These are phyloP conservation scores for Callimorpha dominula DNA, from an alignment of 2,888 invertebrate genomes.

Conservation along the genomic window DNA sequence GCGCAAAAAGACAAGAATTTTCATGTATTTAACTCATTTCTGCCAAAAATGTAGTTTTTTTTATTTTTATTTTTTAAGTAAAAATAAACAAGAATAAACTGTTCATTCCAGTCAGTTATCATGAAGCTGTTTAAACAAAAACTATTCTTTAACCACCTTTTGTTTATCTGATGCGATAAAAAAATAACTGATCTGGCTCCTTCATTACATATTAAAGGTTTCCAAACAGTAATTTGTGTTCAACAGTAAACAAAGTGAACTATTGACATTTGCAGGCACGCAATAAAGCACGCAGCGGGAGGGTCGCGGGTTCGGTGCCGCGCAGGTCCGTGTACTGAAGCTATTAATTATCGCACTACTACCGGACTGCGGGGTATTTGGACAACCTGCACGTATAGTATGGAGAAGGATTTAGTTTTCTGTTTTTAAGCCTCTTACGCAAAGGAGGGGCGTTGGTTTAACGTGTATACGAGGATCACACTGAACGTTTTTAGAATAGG, in stretches of 20 bases:
- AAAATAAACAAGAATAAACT: too few species aligned
- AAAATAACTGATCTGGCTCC: not conserved
- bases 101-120: too few species aligned
- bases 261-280: conserved; percentile 37
- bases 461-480: too few species aligned
- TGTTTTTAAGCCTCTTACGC: too few species aligned
- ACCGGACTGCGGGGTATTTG: conserved; percentile 42
- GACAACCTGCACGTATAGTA: conserved; percentile 8
- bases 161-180: not conserved
- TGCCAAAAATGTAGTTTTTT: too few species aligned
- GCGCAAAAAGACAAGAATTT: too few species aligned
- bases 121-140: not conserved
- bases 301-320: conserved; percentile 63
- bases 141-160: not conserved
- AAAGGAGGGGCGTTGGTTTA: too few species aligned
- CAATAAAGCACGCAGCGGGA: conserved; percentile 58
- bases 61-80: too few species aligned
- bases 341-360: conserved; percentile 69
- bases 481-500: too few species aligned
- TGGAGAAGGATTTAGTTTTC: conserved; percentile 35
- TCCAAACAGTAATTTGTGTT: conserved; percentile 17
- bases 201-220: conserved; percentile 9
- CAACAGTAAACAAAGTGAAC: conserved; percentile 29
- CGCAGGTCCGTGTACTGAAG: conserved; percentile 60
- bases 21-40: too few species aligned